Conservation (phyloP, 2,797 vertebrate species). For the Pseudochromis fuscus region DNA sequence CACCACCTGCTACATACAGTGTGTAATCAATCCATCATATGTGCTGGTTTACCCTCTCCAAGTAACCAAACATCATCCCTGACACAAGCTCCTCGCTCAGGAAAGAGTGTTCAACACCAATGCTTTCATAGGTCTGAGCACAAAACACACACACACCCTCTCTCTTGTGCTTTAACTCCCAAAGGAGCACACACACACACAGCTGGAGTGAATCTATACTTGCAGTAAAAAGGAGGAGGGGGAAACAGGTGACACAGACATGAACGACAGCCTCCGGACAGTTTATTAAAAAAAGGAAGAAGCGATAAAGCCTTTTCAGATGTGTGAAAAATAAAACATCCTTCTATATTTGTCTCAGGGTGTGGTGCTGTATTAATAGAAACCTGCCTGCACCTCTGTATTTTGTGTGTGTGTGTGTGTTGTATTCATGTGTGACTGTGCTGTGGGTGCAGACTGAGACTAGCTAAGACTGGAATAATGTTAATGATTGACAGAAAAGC, state of each 20-base stretch:
- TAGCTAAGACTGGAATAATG: conserved; percentile 51
- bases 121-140: conserved; percentile 12
- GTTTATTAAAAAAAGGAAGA: conserved; percentile 16
- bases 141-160: conserved; percentile 44
- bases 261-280: conserved; percentile 3
- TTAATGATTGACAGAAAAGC: conserved; percentile 75
- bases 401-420: conserved; percentile 34
- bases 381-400: conserved; percentile 11
- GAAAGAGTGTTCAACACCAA: conserved; percentile 8
- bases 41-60: conserved; percentile 2
- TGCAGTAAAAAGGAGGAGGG: conserved; percentile 16
- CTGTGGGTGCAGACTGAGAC: conserved; percentile 42
- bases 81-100: conserved; percentile 7
- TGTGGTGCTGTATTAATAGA: conserved; percentile 50
- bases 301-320: conserved; percentile 3
- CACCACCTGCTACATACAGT: conserved; percentile 40
- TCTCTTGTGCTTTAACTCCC: conserved; percentile 45
- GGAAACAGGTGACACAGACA: conserved; percentile 41
- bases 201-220: conserved; percentile 35
- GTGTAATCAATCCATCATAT: conserved; percentile 50
- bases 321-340: conserved; percentile 32
- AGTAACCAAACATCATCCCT: conserved; percentile 3
- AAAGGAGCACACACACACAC: conserved; percentile 7
- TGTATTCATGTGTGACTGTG: conserved; percentile 37
- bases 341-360: conserved; percentile 46